Evolutionary conservation across 92 coral and sea anemone genomes (phyloP), one percentile per base, ranked within the genome.

Genomic region (Plumapathes pennacea): DNA sequence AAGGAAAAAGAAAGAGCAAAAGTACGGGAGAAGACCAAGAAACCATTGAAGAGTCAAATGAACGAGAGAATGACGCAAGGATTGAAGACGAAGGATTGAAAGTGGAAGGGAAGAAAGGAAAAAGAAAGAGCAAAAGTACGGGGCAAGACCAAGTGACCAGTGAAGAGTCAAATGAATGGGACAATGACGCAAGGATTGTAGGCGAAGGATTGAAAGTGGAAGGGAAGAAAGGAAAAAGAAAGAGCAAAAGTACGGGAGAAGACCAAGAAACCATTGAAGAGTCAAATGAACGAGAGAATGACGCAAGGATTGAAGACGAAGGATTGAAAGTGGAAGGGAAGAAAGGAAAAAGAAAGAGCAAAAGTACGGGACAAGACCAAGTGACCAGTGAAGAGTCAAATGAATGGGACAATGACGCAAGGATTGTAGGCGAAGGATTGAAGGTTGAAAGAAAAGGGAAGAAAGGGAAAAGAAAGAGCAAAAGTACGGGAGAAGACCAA

Each of bases 401-500:
- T 52, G 46, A 52, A 25, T 2, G 10, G 14, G 32, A 52, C 17
- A 13, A 36, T 36, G 3, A 2, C 54, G 7, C 8, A 23, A 23
- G 4, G 17, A 19, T 47, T 28, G 12, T 47, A 3, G n/a, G n/a
- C n/a, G n/a, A n/a, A n/a, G n/a, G n/a, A n/a, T n/a, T n/a, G n/a
- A n/a, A n/a, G n/a, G 21, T 13, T 43, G 32, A 14, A 36, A 46
- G 9, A 25, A 32, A 46, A 25, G 14, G 44, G 33, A 43, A 24
- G 29, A 51, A 40, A 39, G 13, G 37, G 21, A 62, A 72, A 60
- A 14, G 12, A 11, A 65, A 50, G 38, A 58, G 59, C 30, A 75
- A 32, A 66, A 25, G 17, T 14, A 32, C 17, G 2, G 32, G 38
- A 19, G 4, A 59, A 41, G 66, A 59, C 14, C 50, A 75, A 22